phyloP scores from a whole-genome alignment of 2,797 vertebrate genomes.

The Cephalopachus bancanus region DNA sequence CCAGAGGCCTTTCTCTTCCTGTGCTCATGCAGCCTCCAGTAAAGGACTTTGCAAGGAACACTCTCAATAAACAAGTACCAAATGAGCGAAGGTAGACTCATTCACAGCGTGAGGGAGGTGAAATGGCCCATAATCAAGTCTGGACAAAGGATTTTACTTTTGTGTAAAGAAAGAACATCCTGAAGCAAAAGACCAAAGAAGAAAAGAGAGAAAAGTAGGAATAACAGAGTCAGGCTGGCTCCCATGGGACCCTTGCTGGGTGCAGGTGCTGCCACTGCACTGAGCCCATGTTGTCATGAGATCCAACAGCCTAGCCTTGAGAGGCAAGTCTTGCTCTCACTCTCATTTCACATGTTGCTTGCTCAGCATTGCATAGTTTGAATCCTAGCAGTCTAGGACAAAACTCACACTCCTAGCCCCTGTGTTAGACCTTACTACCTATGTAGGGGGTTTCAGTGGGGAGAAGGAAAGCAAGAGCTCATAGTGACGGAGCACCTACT shows the following conservation, averaged over 20 bases:
- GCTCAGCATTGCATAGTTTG: neutral
- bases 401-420: neutral
- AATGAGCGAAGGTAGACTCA: neutral
- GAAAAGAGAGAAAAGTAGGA: neutral
- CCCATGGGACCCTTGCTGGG: neutral
- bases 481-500: neutral
- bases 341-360: neutral
- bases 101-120: neutral
- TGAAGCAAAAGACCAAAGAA: neutral
- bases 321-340: neutral
- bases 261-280: fast-evolving
- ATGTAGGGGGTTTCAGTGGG: neutral
- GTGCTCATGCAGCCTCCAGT: neutral
- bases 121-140: neutral
- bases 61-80: neutral
- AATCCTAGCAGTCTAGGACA: neutral
- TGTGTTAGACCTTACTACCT: neutral
- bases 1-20: neutral
- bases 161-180: neutral
- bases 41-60: neutral
- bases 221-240: neutral
- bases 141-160: neutral
- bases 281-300: neutral
- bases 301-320: neutral
- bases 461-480: neutral